Evolutionary conservation across 2,113 vertebrate genomes (phyloP).

Genomic region (Periophthalmodon schlosseri): DNA sequence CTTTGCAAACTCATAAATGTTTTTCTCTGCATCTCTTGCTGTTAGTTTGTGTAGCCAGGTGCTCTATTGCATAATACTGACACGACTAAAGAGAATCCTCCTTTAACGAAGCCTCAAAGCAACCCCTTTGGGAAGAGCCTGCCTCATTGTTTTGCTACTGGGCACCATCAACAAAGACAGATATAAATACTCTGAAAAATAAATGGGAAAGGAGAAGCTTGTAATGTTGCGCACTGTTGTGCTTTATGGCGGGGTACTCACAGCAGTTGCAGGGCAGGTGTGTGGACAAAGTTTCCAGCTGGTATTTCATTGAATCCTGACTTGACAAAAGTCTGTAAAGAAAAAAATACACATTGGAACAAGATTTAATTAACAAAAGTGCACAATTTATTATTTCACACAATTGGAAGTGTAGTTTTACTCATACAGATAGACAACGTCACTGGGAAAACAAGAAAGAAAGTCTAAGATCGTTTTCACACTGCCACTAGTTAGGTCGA

Average conservation of each 20-base stretch:
- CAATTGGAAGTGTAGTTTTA: not conserved
- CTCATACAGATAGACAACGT: constrained; percentile 91
- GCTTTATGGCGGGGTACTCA: constrained; percentile 77
- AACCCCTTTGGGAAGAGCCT: constrained; percentile 22
- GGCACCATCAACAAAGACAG: not conserved
- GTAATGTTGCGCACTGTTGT: not conserved
- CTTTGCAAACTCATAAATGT: constrained; percentile 17
- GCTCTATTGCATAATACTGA: constrained; percentile 68
- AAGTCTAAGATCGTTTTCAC: too few species aligned
- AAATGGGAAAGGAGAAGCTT: not conserved
- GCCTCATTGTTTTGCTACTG: constrained; percentile 34
- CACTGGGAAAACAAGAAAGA: constrained; percentile 91
- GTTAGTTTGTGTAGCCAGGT: constrained; percentile 55
- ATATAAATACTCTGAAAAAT: not conserved
- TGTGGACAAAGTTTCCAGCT: constrained; percentile 95
- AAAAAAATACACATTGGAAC: not conserved
- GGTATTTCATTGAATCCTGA: constrained; percentile 97
- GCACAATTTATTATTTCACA: not conserved
- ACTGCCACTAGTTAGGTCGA: too few species aligned
- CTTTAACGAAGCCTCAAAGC: constrained; percentile 40
- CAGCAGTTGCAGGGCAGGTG: constrained; percentile 96
- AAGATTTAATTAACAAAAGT: not conserved
- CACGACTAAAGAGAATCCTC: constrained; percentile 60
- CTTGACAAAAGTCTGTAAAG: constrained; percentile 95
- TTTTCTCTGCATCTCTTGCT: constrained; percentile 28